These are phyloP conservation scores for Ciconia maguari DNA, from an alignment of 2,113 vertebrate genomes.

Conservation along the genomic window DNA sequence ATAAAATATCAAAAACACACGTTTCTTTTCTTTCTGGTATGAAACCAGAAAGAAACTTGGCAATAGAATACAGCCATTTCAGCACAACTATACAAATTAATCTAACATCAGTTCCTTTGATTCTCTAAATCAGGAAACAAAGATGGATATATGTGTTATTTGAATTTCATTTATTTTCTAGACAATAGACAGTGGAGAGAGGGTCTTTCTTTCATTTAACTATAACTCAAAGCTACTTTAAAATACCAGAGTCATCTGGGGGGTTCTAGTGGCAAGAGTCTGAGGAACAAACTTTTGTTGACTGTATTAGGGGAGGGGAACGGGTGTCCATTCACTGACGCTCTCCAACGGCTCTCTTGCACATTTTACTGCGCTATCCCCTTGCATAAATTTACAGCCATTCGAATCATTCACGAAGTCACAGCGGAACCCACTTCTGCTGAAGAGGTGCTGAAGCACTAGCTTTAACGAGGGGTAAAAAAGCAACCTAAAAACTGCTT, in stretches of 20 bases:
- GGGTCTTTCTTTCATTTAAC: neutral
- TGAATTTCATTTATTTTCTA: conserved; percentile 15
- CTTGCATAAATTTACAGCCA: neutral
- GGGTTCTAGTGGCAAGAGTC: neutral
- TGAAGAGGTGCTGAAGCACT: conserved; percentile 22
- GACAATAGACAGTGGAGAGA: neutral
- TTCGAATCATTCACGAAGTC: neutral
- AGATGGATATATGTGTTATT: neutral
- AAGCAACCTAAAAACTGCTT: neutral
- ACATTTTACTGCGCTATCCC: neutral
- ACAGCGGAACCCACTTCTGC: conserved; percentile 33
- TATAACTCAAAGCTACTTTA: neutral
- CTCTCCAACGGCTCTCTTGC: neutral
- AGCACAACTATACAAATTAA: conserved; percentile 14
- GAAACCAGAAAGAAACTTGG: conserved; percentile 35
- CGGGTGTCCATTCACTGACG: neutral
- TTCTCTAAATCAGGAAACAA: conserved; percentile 32
- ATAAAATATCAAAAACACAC: neutral
- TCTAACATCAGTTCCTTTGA: conserved; percentile 23
- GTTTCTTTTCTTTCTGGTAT: neutral
- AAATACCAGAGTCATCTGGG: neutral
- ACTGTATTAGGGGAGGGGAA: neutral
- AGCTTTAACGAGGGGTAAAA: neutral
- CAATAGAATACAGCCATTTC: neutral
- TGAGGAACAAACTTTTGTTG: neutral